Percentiles rank a stretch among this genome's conserved stretches.
Evolutionary conservation across 1,140 invertebrate genomes (phyloP).

Genomic region (Leptinotarsa defecta): DNA sequence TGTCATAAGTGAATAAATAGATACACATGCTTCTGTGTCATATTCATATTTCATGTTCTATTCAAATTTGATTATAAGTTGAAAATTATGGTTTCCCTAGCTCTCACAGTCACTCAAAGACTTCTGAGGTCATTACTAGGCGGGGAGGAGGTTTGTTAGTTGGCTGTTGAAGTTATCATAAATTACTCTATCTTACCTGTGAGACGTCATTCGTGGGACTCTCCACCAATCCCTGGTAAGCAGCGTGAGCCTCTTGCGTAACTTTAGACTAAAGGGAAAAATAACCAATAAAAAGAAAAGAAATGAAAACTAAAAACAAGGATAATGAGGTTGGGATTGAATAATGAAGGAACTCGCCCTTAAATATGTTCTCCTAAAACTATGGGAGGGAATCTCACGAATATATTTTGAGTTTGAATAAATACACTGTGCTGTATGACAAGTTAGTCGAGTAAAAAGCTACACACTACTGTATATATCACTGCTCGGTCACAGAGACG

Average conservation of each 20-base stretch:
- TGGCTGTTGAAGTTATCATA: not conserved
- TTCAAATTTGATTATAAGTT: slow-evolving; percentile 7
- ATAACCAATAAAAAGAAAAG: slow-evolving; percentile 52
- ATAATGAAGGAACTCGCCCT: not conserved
- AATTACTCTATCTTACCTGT: slow-evolving; percentile 41
- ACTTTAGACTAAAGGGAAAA: slow-evolving; percentile 68
- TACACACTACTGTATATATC: slow-evolving; percentile 4
- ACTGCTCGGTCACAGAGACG: not conserved
- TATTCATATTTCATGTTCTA: not conserved
- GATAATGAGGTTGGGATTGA: slow-evolving; percentile 49
- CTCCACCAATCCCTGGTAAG: slow-evolving; percentile 90
- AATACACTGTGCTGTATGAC: not conserved
- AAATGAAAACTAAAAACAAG: slow-evolving; percentile 36
- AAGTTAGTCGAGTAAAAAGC: slow-evolving; percentile 5
- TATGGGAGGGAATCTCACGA: slow-evolving; percentile 22
- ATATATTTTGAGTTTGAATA: not conserved
- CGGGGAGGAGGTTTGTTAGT: too few species aligned
- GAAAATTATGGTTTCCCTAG: not conserved
- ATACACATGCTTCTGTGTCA: too few species aligned
- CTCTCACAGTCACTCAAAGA: not conserved
- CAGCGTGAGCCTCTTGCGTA: slow-evolving; percentile 84
- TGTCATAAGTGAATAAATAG: too few species aligned
- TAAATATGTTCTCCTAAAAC: slow-evolving; percentile 3
- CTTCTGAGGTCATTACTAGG: too few species aligned
- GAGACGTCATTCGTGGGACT: slow-evolving; percentile 53